Base-by-base conservation (phyloP, 2,888 invertebrate genomes). In the Plebejus argus region DNA sequence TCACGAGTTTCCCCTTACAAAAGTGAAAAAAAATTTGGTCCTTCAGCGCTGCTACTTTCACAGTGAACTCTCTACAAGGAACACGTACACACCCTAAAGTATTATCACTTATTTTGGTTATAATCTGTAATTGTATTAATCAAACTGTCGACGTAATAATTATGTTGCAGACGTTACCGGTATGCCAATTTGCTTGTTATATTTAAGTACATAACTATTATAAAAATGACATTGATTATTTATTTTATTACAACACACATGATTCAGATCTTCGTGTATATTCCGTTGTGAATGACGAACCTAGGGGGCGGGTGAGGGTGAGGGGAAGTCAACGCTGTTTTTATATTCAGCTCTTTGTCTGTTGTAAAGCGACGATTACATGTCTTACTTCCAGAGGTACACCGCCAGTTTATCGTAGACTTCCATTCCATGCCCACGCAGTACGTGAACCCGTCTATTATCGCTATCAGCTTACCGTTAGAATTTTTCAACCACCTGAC, bases 391-490 rank as follows among this genome's bases (percentile, higher is more conserved):
- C 84, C 82, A n/a, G 82, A 78, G 0, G 83, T 83, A 75, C 86
- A 86, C 0, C 82, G 76, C 86, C 86, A 86, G 6, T 61, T 61
- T 12, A 61, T 23, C 23, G 61, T 61, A 18, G 53, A 18, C 53
- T 18, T 53, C 53, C 39, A 39, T 39, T 39, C 39, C 39, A 39
- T 39, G 6, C 7, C 1, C 39, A 78, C 79, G 79, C 86, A 86
- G 80, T 84, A 90, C 0, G 86, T 85, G 78, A 82, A 89, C 0
- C 86, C 85, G 3, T 84, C 74, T 8, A 85, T 53, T 5, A 86
- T 33, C 1, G 82, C 83, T 15, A 86, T 45, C n/a, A 71, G 45
- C 20, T 79, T 83, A 0, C 82, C 84, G 5, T 78, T 28, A 0
- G 23, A 23, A 5, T 83, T 84, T 49, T 78, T 66, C 6, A 82